Conservation (phyloP, 1,140 invertebrate genomes). For the Caenorhabditis remanei region DNA sequence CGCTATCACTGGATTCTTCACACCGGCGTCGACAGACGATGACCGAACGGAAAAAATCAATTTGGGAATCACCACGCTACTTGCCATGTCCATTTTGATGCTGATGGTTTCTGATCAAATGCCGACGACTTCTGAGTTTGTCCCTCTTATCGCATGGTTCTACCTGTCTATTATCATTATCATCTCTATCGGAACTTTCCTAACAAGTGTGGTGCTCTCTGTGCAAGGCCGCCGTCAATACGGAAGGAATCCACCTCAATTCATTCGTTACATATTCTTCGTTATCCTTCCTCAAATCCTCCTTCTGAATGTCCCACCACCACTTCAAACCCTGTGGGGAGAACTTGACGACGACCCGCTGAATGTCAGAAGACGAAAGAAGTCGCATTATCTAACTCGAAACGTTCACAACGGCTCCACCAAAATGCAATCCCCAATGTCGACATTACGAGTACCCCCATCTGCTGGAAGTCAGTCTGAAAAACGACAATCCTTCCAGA, state of each 20-base stretch:
- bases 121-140: constrained; percentile 77
- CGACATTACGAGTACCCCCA: not conserved
- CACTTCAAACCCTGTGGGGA: constrained; percentile 72
- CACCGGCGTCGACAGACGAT: constrained; percentile 75
- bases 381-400: not conserved
- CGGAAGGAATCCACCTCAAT: constrained; percentile 70
- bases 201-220: constrained; percentile 74
- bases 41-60: constrained; percentile 76
- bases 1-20: constrained; percentile 77
- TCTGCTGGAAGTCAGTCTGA: not conserved
- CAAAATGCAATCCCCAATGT: constrained; percentile 37
- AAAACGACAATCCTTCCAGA: constrained; percentile 66
- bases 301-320: constrained; percentile 73
- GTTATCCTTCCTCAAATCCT: constrained; percentile 67
- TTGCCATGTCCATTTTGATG: constrained; percentile 77
- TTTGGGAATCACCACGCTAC: constrained; percentile 69
- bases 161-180: constrained; percentile 74
- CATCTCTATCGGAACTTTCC: constrained; percentile 77
- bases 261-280: constrained; percentile 73
- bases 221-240: constrained; percentile 77
- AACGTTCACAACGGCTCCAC: constrained; percentile 38
- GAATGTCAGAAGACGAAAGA: constrained; percentile 52
- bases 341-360: constrained; percentile 74
- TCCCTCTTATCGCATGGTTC: constrained; percentile 77
- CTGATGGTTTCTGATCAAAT: constrained; percentile 77